phyloP scores from a whole-genome alignment of 1,140 invertebrate genomes.

The Pentalonia nigronervosa region DNA sequence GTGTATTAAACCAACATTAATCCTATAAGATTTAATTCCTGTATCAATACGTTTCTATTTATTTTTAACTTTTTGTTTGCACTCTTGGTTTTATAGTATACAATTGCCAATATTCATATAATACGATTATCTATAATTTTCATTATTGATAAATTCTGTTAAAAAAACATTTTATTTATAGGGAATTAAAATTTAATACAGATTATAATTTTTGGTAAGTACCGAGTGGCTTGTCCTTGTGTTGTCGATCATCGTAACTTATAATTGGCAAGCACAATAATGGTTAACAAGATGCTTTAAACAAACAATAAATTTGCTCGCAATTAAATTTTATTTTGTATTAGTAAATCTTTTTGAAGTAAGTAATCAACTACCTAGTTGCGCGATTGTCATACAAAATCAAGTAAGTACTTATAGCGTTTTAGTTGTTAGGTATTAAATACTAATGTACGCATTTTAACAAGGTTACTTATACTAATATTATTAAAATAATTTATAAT shows the following conservation, averaged over 20 bases:
- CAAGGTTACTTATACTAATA: constrained; percentile 27
- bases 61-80: not conserved
- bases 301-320: constrained; percentile 2
- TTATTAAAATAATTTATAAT: constrained; percentile 26
- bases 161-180: not conserved
- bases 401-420: not conserved
- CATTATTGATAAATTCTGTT: not conserved
- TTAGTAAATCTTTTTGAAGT: constrained; percentile 22
- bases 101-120: too few relatives aligned
- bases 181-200: not conserved
- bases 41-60: not conserved
- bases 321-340: constrained; percentile 40
- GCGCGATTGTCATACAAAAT: constrained; percentile 26
- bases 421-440: constrained; percentile 14
- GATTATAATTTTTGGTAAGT: not conserved
- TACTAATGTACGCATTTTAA: constrained; percentile 15
- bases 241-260: not conserved
- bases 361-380: constrained; percentile 39
- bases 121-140: not conserved
- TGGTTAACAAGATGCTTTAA: not conserved
- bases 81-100: not conserved
- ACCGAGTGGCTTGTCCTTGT: not conserved
- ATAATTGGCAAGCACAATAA: not conserved
- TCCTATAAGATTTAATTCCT: not conserved
- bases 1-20: not conserved